Conservation (phyloP, 2,113 vertebrate genomes). For the Okapia johnstoni region DNA sequence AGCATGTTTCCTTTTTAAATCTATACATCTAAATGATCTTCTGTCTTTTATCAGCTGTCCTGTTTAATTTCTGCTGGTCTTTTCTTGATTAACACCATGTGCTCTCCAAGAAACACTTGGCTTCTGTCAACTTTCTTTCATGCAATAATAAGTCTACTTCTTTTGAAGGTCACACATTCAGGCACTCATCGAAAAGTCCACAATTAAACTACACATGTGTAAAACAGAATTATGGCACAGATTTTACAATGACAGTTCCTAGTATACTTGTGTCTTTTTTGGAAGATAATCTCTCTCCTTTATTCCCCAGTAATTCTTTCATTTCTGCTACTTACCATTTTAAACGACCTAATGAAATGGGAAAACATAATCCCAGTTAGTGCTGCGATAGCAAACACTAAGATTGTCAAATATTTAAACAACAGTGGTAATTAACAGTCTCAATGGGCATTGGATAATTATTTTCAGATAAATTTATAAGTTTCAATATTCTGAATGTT, state of each 20-base stretch:
- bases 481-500: background rate
- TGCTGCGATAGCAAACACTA: background rate
- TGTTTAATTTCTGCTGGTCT: constrained; percentile 49
- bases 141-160: constrained; percentile 11
- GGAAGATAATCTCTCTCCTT: background rate
- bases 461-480: constrained; percentile 8
- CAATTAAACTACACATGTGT: background rate
- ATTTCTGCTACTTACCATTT: background rate
- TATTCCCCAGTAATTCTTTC: background rate
- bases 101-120: constrained; percentile 53
- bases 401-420: background rate
- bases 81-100: constrained; percentile 57
- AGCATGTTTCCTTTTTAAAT: constrained; percentile 50
- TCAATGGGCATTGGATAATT: background rate
- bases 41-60: constrained; percentile 70
- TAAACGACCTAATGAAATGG: background rate
- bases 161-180: constrained; percentile 59
- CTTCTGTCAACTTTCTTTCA: constrained; percentile 65
- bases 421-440: background rate
- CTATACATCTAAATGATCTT: constrained; percentile 32
- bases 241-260: background rate
- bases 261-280: background rate
- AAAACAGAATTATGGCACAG: background rate
- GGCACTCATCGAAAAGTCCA: constrained; percentile 21
- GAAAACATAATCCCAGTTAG: background rate